Conservation (phyloP, 2,888 invertebrate genomes). For the Troglohyphantes excavatus region DNA sequence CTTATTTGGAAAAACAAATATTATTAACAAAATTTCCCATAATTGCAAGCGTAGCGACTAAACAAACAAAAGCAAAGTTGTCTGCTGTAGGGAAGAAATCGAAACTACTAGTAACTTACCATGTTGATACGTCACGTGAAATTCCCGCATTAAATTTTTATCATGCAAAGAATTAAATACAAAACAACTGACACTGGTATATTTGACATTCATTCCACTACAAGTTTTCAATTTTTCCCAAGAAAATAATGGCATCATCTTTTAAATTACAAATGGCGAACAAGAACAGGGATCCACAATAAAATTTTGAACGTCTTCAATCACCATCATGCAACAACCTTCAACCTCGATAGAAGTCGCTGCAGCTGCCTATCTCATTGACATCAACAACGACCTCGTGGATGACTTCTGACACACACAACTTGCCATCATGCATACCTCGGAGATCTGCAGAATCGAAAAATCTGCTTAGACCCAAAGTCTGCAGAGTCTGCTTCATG, state of each 20-base stretch:
- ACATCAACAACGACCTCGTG: slow-evolving; percentile 51
- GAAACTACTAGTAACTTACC: no score
- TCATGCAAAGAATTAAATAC: no score
- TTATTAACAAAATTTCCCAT: no score
- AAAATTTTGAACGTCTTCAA: background rate
- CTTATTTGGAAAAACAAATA: no score
- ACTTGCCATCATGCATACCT: background rate
- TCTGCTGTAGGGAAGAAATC: no score
- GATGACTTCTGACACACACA: slow-evolving; percentile 37
- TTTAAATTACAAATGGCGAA: slow-evolving; percentile 40
- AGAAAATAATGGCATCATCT: slow-evolving; percentile 29
- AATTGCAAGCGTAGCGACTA: no score
- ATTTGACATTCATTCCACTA: slow-evolving; percentile 19
- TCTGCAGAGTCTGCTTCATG: slow-evolving; percentile 8
- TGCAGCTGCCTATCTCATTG: slow-evolving; percentile 56
- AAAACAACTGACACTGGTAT: no score
- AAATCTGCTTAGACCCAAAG: slow-evolving; percentile 1
- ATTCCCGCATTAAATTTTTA: no score
- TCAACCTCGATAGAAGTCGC: background rate
- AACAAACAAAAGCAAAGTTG: no score
- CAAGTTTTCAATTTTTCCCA: slow-evolving; percentile 43
- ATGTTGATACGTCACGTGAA: no score
- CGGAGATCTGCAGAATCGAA: slow-evolving; percentile 13
- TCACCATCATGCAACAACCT: background rate
- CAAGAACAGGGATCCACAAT: slow-evolving; percentile 40